Base-by-base conservation (phyloP, 2,888 invertebrate genomes). In the Operophtera brumata region DNA sequence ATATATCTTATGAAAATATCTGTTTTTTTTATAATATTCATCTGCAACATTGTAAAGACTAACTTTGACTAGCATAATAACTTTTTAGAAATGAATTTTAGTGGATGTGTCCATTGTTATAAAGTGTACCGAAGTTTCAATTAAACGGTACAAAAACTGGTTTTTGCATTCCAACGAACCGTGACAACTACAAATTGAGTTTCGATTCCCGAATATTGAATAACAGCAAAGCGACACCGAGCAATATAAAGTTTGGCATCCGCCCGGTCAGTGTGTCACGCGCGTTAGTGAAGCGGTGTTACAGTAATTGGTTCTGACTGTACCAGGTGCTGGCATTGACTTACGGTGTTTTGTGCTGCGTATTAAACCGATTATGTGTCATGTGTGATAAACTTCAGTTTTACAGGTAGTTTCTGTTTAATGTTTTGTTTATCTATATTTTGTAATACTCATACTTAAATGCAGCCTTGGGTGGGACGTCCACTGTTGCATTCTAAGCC, bases 251-350 rank as follows among this genome's bases (percentile, higher is more conserved):
- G 67, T 43, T 69, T 37, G 37, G n/a, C 45, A 44, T 40, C 11
- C 52, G 30, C n/a, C 1, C 1, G 10, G 28, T 10, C 67, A 53
- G 59, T 77, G 63, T 71, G 71, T 71, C 66, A 39, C 62, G 43
- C 46, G 60, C 57, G 64, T 78, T 57, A 60, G 51, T 57, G 44
- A 55, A 59, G 53, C 56, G 54, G 54, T 59, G 66, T 64, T 66
- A 81, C 73, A 78, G 79, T 86, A 86, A 87, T 86, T 89, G 84
- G 81, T 84, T 80, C 65, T 66, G 78, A 82, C 76, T 77, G 78
- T 75, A 80, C 77, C 86, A 87, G 86, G 86, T 88, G 87, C 69
- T 69, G 71, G 67, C 70, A 67, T 59, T 78, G 82, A 82, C 78
- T 81, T 78, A 81, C 77, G 71, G 65, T 63, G 69, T 76, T 73